Percentiles rank a stretch among this genome's conserved stretches.
phyloP scores from a whole-genome alignment of 2,888 invertebrate genomes.

The Drosophila helvetica region DNA sequence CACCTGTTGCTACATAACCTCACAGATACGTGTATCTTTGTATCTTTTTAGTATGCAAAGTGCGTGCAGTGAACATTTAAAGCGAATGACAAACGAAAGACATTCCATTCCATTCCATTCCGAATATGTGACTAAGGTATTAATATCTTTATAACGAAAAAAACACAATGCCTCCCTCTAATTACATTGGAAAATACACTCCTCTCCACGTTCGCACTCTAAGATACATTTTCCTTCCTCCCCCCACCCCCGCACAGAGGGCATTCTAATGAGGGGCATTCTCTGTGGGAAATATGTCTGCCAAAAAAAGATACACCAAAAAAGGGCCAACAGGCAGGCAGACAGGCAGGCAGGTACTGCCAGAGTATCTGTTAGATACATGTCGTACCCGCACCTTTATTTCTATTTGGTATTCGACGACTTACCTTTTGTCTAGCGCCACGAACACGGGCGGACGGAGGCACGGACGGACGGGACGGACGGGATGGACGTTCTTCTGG shows the following conservation, averaged over 20 bases:
- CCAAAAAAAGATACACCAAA: slow-evolving; percentile 34
- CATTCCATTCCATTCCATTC: slow-evolving; percentile 50
- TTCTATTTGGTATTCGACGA: slow-evolving; percentile 5
- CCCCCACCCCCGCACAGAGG: neutral
- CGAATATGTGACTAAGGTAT: slow-evolving; percentile 18
- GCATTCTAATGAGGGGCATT: slow-evolving; percentile 43
- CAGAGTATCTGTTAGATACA: slow-evolving; percentile 7
- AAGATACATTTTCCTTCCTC: no score
- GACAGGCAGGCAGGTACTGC: neutral
- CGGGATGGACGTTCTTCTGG: slow-evolving; percentile 21
- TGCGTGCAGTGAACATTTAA: slow-evolving; percentile 57
- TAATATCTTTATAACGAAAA: slow-evolving; percentile 2
- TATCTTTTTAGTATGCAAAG: slow-evolving; percentile 59
- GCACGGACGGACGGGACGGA: no score
- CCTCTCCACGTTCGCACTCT: neutral
- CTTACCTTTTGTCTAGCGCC: slow-evolving; percentile 46
- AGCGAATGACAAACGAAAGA: slow-evolving; percentile 39
- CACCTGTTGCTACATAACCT: slow-evolving; percentile 63
- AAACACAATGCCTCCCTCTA: slow-evolving; percentile 19
- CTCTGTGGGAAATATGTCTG: slow-evolving; percentile 55
- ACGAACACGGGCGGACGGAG: no score
- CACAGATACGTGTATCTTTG: slow-evolving; percentile 27
- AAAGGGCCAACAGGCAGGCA: slow-evolving; percentile 10
- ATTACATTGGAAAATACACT: slow-evolving; percentile 24
- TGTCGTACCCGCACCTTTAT: slow-evolving; percentile 16